Evolutionary conservation across 2,888 invertebrate genomes (phyloP), one percentile per base, ranked within the genome.

Genomic region (Cactoblastis cactorum): DNA sequence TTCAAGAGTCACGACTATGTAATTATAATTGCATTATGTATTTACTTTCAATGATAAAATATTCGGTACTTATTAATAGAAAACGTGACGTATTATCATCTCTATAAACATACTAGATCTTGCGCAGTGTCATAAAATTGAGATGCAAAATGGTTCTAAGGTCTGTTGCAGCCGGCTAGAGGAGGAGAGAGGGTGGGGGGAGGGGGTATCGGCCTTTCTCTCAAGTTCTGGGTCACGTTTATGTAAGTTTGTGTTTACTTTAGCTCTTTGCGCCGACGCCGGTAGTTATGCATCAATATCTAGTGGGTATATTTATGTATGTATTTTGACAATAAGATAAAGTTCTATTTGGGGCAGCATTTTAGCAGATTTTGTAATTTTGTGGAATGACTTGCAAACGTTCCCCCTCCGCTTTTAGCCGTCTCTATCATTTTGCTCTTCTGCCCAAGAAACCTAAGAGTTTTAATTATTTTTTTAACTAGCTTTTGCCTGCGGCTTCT

Each of bases 141-240:
- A 72, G 72, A 75, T 76, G 72, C 72, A 71, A 71, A 66, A 69
- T 62, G 62, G 56, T 52, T 47, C 19, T 49, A 49, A 47, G 49
- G 49, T 49, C 52, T 47, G 53, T 17, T 43, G 50, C 39, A 18
- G 45, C 43, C 49, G 52, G 47, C 55, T 56, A 52, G 50, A 54
- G 8, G 34, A 50, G 54, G 53, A 50, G 54, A 6, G 34, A 50
- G 28, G 48, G 52, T n/a, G 51, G 50, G 51, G 50, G 56, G 55
- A 56, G 54, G 53, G 51, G 55, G 63, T 64, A 75, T 78, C 77
- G 79, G 82, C 86, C 85, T 88, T 88, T 88, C 88, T 87, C 85
- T 64, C 80, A 86, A 85, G 86, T 88, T 87, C 87, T 87, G 77
- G 87, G 87, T 86, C 87, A 83, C 56, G 61, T 78, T 78, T 80